Conservation (phyloP, 1,140 invertebrate species). For the Agrilus planipennis region DNA sequence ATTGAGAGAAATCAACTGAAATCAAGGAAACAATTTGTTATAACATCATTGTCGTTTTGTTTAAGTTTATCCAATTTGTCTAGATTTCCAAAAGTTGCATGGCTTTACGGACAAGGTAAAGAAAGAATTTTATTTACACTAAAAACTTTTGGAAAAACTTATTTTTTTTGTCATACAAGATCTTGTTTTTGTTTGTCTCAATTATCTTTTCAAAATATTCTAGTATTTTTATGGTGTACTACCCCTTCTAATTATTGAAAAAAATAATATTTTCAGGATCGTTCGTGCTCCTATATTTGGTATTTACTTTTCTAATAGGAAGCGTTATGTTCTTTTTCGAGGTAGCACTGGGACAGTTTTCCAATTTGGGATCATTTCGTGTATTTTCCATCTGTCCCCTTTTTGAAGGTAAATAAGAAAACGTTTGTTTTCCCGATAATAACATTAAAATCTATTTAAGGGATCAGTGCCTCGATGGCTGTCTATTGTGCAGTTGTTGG, state of each 20-base stretch:
- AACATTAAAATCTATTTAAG: conserved; percentile 9
- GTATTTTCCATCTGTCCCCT: conserved; percentile 10
- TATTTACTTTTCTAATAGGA: conserved; percentile 7
- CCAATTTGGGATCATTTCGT: conserved; percentile 5
- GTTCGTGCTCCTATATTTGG: conserved; percentile 9
- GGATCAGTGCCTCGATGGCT: conserved; percentile 10
- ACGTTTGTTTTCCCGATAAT: background rate
- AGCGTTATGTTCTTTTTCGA: conserved; percentile 10
- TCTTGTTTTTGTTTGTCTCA: background rate
- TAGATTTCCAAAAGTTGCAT: conserved; percentile 9
- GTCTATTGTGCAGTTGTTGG: conserved; percentile 7
- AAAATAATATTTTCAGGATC: conserved; percentile 5
- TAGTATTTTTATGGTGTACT: background rate
- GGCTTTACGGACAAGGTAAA: conserved; percentile 8
- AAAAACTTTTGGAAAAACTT: background rate
- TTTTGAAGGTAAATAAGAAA: conserved; percentile 9
- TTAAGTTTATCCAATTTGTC: conserved; percentile 9
- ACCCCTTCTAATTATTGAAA: background rate
- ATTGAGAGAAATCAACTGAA: conserved; percentile 3
- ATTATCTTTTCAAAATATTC: background rate
- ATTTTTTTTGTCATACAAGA: background rate
- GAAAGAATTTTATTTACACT: background rate
- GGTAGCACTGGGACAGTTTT: conserved; percentile 9
- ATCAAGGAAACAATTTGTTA: conserved; percentile 8
- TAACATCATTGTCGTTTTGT: conserved; percentile 8